Evolutionary conservation across 1,140 invertebrate species (phyloP).

Genomic region (Plutomurus gul): DNA sequence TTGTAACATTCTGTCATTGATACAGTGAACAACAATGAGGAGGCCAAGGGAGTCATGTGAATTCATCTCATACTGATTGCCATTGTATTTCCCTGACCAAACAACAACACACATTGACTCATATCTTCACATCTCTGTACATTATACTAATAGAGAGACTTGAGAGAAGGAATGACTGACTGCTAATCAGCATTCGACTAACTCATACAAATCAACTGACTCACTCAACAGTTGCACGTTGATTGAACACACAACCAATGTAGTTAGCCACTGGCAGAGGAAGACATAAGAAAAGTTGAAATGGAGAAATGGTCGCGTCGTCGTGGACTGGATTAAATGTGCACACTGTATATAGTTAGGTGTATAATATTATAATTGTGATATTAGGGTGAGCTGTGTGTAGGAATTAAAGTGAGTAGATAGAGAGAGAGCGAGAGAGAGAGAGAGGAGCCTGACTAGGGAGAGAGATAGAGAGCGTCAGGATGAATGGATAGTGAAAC

Average conservation of each 20-base stretch:
- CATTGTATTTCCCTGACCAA: not conserved
- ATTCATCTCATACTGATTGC: not conserved
- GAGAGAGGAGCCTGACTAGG: not conserved
- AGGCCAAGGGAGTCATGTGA: not conserved
- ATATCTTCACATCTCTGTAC: not conserved
- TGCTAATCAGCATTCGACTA: not conserved
- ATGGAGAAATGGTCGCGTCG: too few species aligned
- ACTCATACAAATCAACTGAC: conserved; percentile 8
- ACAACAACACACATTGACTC: not conserved
- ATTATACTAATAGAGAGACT: conserved; percentile 12
- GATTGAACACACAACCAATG: not conserved
- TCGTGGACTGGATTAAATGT: too few species aligned
- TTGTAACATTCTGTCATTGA: too few species aligned
- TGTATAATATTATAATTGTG: not conserved
- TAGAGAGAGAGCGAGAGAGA: not conserved
- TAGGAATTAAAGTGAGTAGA: not conserved
- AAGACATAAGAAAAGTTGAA: too few species aligned
- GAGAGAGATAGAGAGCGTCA: not conserved
- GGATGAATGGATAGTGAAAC: not conserved
- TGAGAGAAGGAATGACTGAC: not conserved
- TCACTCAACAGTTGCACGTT: not conserved
- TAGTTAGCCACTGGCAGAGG: not conserved
- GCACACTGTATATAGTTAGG: too few species aligned
- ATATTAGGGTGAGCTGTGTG: not conserved
- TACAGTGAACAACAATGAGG: not conserved